Base-by-base conservation (phyloP, 2,888 invertebrate species). In the Melolontha melolontha region DNA sequence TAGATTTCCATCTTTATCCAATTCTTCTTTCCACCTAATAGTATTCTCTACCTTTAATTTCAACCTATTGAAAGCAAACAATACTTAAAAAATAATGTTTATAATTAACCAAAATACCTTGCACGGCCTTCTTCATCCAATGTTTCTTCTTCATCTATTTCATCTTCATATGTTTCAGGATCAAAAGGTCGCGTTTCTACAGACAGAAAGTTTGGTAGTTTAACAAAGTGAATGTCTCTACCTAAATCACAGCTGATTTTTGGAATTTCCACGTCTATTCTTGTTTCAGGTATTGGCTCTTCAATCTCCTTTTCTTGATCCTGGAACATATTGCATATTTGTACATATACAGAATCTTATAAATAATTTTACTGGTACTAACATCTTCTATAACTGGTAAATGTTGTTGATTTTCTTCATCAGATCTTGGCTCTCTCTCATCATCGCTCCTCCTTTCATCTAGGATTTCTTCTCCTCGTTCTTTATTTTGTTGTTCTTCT, bases 101-200 rank as follows among this genome's bases (percentile, higher is more conserved):
- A 62, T 8, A 10, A 34, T 5, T 29, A 34, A 11, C 1, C 16
- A 17, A n/a, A 6, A 77, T 74, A 89, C 88, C 94, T 89, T 5
- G 95, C 94, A 69, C 98, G 87, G 78, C 98, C 99, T 85, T 99
- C 99, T 79, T 99, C 98, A 80, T 99, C 98, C 75, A 97, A 85
- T 0, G 96, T 95, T 82, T 98, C 98, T 81, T 98, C 98, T 76
- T 99, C 98, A 79, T 99, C 98, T 73, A 98, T 95, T 85, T 99
- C 99, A 84, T 98, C 98, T 81, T 99, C 98, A 81, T 98, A 99
- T 0, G 95, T 95, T 70, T 91, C 92, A 0, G 92, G 91, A 80
- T 98, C 98, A 79, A 97, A 99, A 0, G 98, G 98, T 72, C 98
- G 86, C 0, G 97, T 97, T 82, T 98, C 98, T 44, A 99, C 97